These are phyloP conservation scores for Lasioglossum leucozonium DNA, from an alignment of 2,888 invertebrate species.

Conservation along the genomic window DNA sequence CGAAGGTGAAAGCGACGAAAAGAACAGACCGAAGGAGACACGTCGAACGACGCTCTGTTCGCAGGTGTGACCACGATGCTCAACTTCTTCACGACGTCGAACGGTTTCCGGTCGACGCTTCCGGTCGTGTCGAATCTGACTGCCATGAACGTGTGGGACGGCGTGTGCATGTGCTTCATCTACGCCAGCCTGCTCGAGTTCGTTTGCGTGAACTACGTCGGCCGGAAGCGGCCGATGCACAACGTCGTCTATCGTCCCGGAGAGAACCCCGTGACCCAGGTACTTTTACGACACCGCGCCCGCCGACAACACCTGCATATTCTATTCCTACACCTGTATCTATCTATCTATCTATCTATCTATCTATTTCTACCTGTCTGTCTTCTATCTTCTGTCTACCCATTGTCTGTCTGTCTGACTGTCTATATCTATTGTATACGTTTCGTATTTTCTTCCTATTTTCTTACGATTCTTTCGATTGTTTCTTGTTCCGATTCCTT, in stretches of 20 bases:
- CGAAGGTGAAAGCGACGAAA: not conserved
- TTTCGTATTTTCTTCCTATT: slow-evolving; percentile 4
- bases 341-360: too few species aligned
- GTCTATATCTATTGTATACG: not conserved
- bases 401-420: slow-evolving; percentile 4
- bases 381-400: not conserved
- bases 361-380: not conserved
- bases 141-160: slow-evolving; percentile 99
- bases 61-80: slow-evolving; percentile 98
- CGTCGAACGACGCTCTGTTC: slow-evolving; percentile 51
- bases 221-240: slow-evolving; percentile 94
- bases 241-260: slow-evolving; percentile 95
- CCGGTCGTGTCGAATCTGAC: slow-evolving; percentile 97
- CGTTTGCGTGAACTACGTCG: slow-evolving; percentile 97
- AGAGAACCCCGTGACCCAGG: slow-evolving; percentile 96
- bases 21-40: not conserved
- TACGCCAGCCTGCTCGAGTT: slow-evolving; percentile 97
- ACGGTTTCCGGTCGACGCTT: slow-evolving; percentile 95
- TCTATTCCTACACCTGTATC: slow-evolving; percentile 19
- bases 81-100: slow-evolving; percentile 98
- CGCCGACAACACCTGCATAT: slow-evolving; percentile 35
- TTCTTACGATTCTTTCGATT: not conserved
- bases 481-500: not conserved
- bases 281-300: slow-evolving; percentile 82
- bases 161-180: slow-evolving; percentile 98